Evolutionary conservation across 2,888 invertebrate species (phyloP).

Genomic region (Caenorhabditis plicata): DNA sequence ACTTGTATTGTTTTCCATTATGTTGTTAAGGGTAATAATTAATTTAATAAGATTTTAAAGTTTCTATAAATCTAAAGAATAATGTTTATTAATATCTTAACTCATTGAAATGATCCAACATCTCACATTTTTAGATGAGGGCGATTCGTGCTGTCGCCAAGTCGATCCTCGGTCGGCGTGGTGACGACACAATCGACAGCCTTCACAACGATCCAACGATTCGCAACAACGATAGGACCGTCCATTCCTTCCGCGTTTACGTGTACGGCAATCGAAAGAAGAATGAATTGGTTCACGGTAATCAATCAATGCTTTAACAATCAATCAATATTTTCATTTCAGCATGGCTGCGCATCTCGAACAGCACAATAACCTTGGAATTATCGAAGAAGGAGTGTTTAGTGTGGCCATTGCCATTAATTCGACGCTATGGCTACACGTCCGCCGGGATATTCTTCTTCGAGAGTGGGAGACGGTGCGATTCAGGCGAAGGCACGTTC

Average conservation of each 20-base stretch:
- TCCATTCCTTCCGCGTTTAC: constrained; percentile 26
- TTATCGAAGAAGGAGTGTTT: constrained; percentile 45
- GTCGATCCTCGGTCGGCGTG: constrained; percentile 21
- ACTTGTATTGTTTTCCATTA: no score
- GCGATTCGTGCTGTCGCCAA: constrained; percentile 26
- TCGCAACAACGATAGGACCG: background rate
- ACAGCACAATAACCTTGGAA: constrained; percentile 44
- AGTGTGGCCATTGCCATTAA: constrained; percentile 56
- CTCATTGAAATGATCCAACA: no score
- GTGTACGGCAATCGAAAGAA: constrained; percentile 21
- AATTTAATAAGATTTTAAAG: no score
- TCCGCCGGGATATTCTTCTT: constrained; percentile 61
- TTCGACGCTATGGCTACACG: constrained; percentile 61
- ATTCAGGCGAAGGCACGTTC: constrained; percentile 61
- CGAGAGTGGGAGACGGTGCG: constrained; percentile 59
- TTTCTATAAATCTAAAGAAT: no score
- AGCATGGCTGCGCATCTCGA: constrained; percentile 50
- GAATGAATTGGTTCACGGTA: constrained; percentile 16
- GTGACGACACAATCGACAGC: constrained; percentile 5
- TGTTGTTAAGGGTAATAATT: no score
- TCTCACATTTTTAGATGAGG: no score
- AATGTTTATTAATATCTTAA: no score
- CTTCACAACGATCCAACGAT: background rate
- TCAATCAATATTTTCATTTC: constrained; percentile 5
- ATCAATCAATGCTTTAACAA: background rate